These are phyloP conservation scores for Atta cephalotes DNA, from an alignment of 1,140 invertebrate species.

Conservation along the genomic window DNA sequence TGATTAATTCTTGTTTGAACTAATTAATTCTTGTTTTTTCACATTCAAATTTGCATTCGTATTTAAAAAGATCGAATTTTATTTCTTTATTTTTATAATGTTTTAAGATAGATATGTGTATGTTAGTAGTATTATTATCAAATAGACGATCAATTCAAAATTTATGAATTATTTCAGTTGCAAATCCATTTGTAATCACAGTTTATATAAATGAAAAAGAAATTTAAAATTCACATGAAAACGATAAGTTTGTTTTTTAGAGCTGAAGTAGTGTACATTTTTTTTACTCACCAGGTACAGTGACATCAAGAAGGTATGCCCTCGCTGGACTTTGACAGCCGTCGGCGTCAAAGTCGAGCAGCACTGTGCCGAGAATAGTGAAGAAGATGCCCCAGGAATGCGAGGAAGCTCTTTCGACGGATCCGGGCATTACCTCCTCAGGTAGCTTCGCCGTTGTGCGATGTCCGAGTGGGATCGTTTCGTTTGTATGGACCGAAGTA, in stretches of 20 bases:
- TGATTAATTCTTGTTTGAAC: not conserved
- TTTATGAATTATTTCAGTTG: no score
- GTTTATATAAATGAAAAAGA: no score
- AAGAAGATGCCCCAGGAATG: slow-evolving; percentile 96
- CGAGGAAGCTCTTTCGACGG: slow-evolving; percentile 81
- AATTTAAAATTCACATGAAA: no score
- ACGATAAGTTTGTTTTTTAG: no score
- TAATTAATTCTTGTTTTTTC: not conserved
- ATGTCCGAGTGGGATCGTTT: slow-evolving; percentile 81
- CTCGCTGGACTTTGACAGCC: slow-evolving; percentile 97
- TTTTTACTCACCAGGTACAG: slow-evolving; percentile 90
- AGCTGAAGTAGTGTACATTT: not conserved
- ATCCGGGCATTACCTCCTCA: slow-evolving; percentile 43
- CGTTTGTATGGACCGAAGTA: slow-evolving; percentile 83
- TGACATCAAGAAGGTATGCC: slow-evolving; percentile 97
- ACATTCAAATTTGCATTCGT: not conserved
- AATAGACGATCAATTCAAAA: no score
- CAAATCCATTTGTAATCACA: not conserved
- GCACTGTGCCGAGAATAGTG: slow-evolving; percentile 96
- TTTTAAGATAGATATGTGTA: no score
- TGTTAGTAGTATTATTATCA: no score
- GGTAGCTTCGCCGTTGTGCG: slow-evolving; percentile 81
- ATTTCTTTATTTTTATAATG: not conserved
- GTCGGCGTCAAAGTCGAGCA: slow-evolving; percentile 98
- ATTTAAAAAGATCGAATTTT: not conserved